A percentile compares a stretch with the other conserved stretches of the same genome.
These are phyloP conservation scores for Atethmia centrago DNA, from an alignment of 2,888 invertebrate species.

Conservation along the genomic window DNA sequence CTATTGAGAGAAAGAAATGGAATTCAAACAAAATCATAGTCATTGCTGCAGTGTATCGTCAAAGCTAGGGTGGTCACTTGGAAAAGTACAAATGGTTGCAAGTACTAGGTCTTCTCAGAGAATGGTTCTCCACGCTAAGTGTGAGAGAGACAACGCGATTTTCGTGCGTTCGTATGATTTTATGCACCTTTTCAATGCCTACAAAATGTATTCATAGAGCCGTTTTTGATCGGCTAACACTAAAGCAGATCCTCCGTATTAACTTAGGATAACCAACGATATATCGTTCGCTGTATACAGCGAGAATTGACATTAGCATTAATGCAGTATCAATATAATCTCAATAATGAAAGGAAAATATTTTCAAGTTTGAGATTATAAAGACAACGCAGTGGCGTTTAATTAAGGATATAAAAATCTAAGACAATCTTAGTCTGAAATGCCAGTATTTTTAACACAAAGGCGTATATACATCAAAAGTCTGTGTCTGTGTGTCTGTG, in stretches of 20 bases:
- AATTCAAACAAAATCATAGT: conserved; percentile 25
- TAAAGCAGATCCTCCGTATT: not conserved
- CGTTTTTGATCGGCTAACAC: not conserved
- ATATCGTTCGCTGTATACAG: no score
- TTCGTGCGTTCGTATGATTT: conserved; percentile 53
- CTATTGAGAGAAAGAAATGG: conserved; percentile 24
- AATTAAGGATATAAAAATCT: not conserved
- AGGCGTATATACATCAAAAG: not conserved
- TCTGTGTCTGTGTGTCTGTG: not conserved
- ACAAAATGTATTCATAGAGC: conserved; percentile 1
- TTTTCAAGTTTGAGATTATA: conserved; percentile 6
- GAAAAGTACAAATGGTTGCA: conserved; percentile 63
- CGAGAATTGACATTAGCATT: not conserved
- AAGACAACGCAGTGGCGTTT: not conserved
- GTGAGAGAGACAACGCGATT: conserved; percentile 58
- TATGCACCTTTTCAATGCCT: conserved; percentile 58
- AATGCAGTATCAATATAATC: not conserved
- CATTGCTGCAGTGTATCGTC: conserved; percentile 30
- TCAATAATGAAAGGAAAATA: not conserved
- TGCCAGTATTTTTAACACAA: not conserved
- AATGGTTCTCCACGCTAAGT: conserved; percentile 48
- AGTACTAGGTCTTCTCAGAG: conserved; percentile 63
- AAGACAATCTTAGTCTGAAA: not conserved
- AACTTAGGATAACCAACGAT: not conserved
- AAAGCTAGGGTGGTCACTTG: conserved; percentile 51